Base-by-base conservation (phyloP, 2,888 invertebrate genomes). In the Dryobota labecula region DNA sequence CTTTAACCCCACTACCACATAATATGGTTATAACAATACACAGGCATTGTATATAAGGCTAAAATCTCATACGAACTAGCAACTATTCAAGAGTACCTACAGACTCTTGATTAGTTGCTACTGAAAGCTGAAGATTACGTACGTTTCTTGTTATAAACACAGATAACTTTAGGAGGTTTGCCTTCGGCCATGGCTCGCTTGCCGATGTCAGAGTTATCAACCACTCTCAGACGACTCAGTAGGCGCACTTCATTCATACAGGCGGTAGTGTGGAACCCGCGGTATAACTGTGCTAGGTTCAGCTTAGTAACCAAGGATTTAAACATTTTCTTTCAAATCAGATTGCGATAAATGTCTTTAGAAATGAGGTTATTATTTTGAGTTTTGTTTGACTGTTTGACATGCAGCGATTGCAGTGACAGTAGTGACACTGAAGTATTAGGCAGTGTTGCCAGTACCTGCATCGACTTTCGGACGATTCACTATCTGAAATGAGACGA, bases 171-270 rank as follows among this genome's bases (percentile, higher is more conserved):
- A 0, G 99, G 99, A 18, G 99, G 99, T 93, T 98, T 98, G 60
- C 99, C 99, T 90, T 99, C 98, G 2, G 98, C 97, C 98, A 99
- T 99, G 2, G 99, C 99, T 90, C 98, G 97, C 92, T 98, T 99
- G 47, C 99, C 99, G 75, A 99, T 97, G 84, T 98, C 98, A 69
- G 99, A 99, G 93, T 99, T 99, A 93, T 99, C 99, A 4, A 99
- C 99, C 9, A 99, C 99, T 87, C 99, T 96, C 24, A 99, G 94
- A 62, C 98, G 96, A 2, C 98, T 97, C 82, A 98, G 88, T 90
- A 97, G 97, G 53, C 97, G 96, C 61, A 98, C 97, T 94, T 98
- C 97, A 88, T 94, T 96, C 81, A 96, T 92, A 68, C 93, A 89
- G 8, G 96, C 84, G 0, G 97, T 96, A 15, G 97, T 97, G 87